Evolutionary conservation across 2,113 vertebrate species (phyloP), one percentile per base, ranked within the genome.

Genomic region (Narcine bancroftii): DNA sequence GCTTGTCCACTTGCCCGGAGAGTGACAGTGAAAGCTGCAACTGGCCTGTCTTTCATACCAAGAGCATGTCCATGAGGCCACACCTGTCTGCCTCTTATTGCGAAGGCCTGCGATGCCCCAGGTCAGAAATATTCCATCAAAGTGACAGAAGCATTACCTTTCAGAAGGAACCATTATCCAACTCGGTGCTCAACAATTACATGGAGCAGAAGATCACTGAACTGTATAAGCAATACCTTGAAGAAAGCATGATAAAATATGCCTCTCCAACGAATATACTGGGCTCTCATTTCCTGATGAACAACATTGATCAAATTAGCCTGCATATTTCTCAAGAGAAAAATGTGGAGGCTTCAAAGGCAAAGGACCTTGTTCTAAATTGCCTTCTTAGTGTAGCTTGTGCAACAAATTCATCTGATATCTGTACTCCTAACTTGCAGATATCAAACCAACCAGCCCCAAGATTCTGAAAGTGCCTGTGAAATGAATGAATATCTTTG

Each of bases 161-260:
- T 79, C 94, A 94, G 2, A 92, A 96, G 77, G 96, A 97, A 93
- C 97, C 97, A 0, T 95, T 98, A 75, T 97, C 97, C 13, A 97
- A 96, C 95, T 98, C 97, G 0, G 2, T 94, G 50, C 96, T 99
- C 93, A 98, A 98, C 56, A 96, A 94, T 11, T 96, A 98, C 71
- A 94, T 98, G 95, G 97, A 98, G 73, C 96, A 95, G 45, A 97
- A 98, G 93, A 94, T 98, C 71, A 94, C 96, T 10, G 97, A 99
- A 94, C 95, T 98, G n/a, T 98, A 98, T 85, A 96, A 98, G 92
- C 95, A 97, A 92, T 95, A 98, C 93, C 95, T 98, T 93, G 97
- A 97, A 56, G 98, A 98, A 92, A 97, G 95, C 93, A 93, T 98
- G 93, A 95, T 96, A 85, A 95, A 95, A 1, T 97, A 96, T 83